phyloP scores from a whole-genome alignment of 1,140 invertebrate genomes.

The Anoplolepis gracilipes region DNA sequence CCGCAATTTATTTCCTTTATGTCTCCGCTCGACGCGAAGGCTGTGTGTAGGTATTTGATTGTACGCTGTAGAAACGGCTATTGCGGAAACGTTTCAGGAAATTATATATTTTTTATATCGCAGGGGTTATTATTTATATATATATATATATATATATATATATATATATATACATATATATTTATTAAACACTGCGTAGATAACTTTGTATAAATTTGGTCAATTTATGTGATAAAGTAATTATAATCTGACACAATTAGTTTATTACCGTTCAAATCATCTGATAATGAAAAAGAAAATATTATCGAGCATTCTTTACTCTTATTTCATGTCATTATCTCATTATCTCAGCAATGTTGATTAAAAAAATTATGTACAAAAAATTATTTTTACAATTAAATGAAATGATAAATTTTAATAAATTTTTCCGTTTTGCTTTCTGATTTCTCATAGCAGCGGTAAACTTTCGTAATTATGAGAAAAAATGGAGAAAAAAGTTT shows the following conservation, averaged over 20 bases:
- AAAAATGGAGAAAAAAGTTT: background rate
- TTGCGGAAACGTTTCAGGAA: slow-evolving; percentile 40
- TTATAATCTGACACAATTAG: background rate
- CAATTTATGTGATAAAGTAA: background rate
- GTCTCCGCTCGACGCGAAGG: slow-evolving; percentile 30
- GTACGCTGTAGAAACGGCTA: slow-evolving; percentile 13
- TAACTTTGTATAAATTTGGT: background rate
- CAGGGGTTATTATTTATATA: background rate
- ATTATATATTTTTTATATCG: slow-evolving; percentile 18
- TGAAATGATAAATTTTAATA: slow-evolving; percentile 24
- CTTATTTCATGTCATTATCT: background rate
- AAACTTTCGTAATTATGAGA: slow-evolving; percentile 17
- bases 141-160: background rate
- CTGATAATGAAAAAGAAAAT: background rate
- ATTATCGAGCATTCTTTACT: background rate
- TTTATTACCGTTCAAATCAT: background rate
- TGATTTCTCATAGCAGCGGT: slow-evolving; percentile 5
- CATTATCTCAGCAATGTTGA: background rate
- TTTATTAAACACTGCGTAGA: background rate
- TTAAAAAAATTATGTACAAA: background rate
- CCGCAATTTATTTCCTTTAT: slow-evolving; percentile 55
- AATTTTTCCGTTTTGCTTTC: background rate
- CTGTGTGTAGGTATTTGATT: slow-evolving; percentile 48
- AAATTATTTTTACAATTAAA: background rate
- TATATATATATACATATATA: slow-evolving; percentile 13